Base-by-base conservation (phyloP, 2,888 invertebrate genomes). In the Deroplatys truncata region DNA sequence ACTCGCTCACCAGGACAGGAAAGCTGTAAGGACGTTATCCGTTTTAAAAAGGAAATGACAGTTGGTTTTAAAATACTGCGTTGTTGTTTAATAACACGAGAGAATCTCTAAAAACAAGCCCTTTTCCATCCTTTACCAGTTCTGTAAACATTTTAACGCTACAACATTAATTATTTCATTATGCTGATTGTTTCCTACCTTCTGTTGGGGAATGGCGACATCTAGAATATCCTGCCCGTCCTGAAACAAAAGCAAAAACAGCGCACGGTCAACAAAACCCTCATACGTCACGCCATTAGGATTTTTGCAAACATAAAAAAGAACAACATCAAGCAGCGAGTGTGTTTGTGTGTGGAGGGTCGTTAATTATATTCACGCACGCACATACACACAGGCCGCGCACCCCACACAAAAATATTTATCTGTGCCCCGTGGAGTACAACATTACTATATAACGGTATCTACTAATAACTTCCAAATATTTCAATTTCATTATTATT, bases 401-500 rank as follows among this genome's bases (percentile, higher is more conserved):
- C 56, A 72, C 56, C 56, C 56, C 56, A 72, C 56, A 72, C 56
- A 72, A 72, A 72, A 72, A 72, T 72, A 72, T 72, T 72, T 72
- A 72, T 72, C 56, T 72, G 25, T 25, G 56, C 56, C 56, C 56
- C 56, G 56, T 72, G 56, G 56, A 72, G 56, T 72, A 72, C 16
- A 85, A 72, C 87, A 83, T 87, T 87, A 87, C 83, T 83, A 83
- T 87, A 83, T 87, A 87, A 28, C n/a, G 35, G 82, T 29, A 35
- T 35, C 35, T 83, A 83, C 83, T 83, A 87, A 87, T 87, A 87
- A 87, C 83, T 87, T 83, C 83, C 83, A 87, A 87, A 87, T 85
- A 85, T 84, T 85, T 89, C 89, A 85, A 89, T 85, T 89, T 89
- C 89, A 85, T 85, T 89, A 89, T 85, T 82, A 72, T 49, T 35